Conservation (phyloP, 30 jellyfish, hydroid and myxozoan species). For the Mastigias papua region DNA sequence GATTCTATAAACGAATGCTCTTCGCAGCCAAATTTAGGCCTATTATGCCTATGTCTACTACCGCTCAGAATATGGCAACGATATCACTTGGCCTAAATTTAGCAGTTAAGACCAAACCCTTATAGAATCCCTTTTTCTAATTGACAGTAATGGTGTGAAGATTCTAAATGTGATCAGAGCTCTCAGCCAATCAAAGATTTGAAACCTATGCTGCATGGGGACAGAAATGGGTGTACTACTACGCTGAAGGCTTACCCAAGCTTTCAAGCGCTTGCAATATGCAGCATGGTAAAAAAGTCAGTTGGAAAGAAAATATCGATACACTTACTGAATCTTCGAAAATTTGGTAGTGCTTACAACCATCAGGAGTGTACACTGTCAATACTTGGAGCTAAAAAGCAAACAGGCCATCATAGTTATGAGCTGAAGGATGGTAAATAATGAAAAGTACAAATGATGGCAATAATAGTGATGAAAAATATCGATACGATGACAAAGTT, state of each 20-base stretch:
- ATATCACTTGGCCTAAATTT: too few relatives aligned
- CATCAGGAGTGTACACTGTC: slow-evolving; percentile 17
- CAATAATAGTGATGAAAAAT: too few relatives aligned
- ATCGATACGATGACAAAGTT: too few relatives aligned
- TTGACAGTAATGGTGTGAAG: background rate
- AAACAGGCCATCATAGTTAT: background rate
- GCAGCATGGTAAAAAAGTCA: background rate
- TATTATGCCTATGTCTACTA: too few relatives aligned
- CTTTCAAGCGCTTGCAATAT: background rate
- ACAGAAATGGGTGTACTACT: background rate
- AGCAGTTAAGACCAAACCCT: too few relatives aligned
- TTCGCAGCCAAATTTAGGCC: too few relatives aligned
- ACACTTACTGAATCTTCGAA: slow-evolving; percentile 33
- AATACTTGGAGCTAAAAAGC: slow-evolving; percentile 42
- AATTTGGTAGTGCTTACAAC: slow-evolving; percentile 45
- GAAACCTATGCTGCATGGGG: background rate
- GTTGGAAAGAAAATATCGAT: background rate
- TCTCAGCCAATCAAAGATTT: too few relatives aligned
- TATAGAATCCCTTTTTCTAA: background rate
- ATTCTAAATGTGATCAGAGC: too few relatives aligned
- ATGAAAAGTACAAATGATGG: too few relatives aligned
- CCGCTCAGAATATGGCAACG: too few relatives aligned
- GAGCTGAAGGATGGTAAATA: too few relatives aligned
- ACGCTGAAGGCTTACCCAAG: background rate
- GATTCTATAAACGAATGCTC: too few relatives aligned